Conservation (phyloP, 2,888 invertebrate genomes). For the Tenodera sinensis region DNA sequence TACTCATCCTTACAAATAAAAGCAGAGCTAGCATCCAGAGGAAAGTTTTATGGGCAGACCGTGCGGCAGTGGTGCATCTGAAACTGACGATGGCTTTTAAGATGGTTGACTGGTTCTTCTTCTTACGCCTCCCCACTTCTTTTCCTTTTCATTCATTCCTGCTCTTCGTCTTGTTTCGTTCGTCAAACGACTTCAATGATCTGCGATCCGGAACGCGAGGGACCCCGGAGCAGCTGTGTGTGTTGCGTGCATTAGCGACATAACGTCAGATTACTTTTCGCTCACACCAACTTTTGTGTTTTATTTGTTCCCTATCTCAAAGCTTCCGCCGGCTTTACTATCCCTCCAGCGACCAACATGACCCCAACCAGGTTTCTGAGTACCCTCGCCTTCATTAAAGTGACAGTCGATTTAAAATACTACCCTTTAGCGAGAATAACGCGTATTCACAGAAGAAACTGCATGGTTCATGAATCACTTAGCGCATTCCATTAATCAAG, state of each 20-base stretch:
- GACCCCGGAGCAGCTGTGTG: background rate
- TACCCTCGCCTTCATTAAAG: too few species aligned
- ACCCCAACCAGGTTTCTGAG: too few species aligned
- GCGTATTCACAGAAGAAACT: too few species aligned
- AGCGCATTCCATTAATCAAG: too few species aligned
- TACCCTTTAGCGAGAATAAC: too few species aligned
- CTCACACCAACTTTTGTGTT: background rate
- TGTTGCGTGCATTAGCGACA: background rate
- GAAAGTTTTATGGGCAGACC: background rate
- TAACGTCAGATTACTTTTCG: background rate
- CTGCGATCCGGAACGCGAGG: background rate
- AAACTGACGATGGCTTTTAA: slow-evolving; percentile 14
- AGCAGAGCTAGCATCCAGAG: slow-evolving; percentile 1
- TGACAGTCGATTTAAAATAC: too few species aligned
- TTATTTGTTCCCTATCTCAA: background rate
- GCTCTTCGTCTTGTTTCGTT: slow-evolving; percentile 5
- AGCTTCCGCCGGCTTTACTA: background rate
- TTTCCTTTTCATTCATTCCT: slow-evolving; percentile 9
- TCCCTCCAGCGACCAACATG: background rate
- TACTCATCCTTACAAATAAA: slow-evolving; percentile 3
- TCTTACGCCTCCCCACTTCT: background rate
- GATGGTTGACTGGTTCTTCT: slow-evolving; percentile 13
- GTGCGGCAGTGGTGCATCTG: slow-evolving; percentile 1
- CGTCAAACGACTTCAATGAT: slow-evolving; percentile 10
- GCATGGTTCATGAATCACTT: too few species aligned